A percentile compares a stretch with the other conserved stretches of the same genome.
Evolutionary conservation across 1,140 invertebrate genomes (phyloP).

Genomic region (Copidosoma floridanum): DNA sequence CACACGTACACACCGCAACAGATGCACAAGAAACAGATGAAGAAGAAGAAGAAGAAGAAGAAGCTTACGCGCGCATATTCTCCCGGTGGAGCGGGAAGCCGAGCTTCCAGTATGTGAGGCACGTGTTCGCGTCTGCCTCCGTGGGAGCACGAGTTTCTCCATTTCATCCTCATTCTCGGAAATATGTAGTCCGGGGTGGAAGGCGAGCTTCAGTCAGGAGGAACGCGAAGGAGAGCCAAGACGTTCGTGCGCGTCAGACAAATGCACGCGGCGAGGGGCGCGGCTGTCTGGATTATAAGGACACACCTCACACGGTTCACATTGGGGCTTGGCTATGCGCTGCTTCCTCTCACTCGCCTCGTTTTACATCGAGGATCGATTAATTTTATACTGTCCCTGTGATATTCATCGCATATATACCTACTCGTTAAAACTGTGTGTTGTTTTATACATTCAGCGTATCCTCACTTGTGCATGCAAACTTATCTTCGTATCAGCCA

Average conservation of each 20-base stretch:
- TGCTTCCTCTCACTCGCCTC: too few relatives aligned
- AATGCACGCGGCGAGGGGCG: not conserved
- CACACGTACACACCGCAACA: not conserved
- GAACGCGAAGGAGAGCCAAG: not conserved
- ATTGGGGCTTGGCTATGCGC: slow-evolving; percentile 35
- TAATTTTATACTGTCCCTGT: too few relatives aligned
- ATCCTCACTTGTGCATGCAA: too few relatives aligned
- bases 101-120: slow-evolving; percentile 52
- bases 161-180: slow-evolving; percentile 50
- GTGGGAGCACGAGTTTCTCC: slow-evolving; percentile 50
- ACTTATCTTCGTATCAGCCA: too few relatives aligned
- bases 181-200: too few relatives aligned
- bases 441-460: too few relatives aligned
- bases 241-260: not conserved
- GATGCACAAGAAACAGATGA: not conserved
- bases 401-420: too few relatives aligned
- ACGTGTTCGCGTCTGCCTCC: slow-evolving; percentile 55
- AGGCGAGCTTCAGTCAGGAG: slow-evolving; percentile 28
- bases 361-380: too few relatives aligned
- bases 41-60: not conserved
- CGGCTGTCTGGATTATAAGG: slow-evolving; percentile 38
- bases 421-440: too few relatives aligned
- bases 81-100: slow-evolving; percentile 20
- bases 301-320: slow-evolving; percentile 33
- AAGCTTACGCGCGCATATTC: not conserved